Percentiles rank a stretch among this genome's conserved stretches.
These are phyloP conservation scores for Polymixis lichenea DNA, from an alignment of 2,888 invertebrate species.

Conservation along the genomic window DNA sequence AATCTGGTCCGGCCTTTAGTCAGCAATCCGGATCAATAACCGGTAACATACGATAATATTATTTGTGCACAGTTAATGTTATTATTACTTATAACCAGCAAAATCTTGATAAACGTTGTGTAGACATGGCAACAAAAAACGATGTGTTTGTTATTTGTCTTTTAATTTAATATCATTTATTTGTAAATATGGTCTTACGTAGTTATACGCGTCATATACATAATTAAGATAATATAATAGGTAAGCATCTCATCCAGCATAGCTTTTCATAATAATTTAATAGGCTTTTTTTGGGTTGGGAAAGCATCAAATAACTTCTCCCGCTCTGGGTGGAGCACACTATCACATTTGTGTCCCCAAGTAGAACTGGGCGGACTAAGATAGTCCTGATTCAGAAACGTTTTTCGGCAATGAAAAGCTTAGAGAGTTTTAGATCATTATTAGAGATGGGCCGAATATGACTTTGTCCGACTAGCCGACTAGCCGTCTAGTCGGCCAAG, in stretches of 20 bases:
- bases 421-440: no score
- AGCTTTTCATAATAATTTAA: no score
- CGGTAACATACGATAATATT: slow-evolving; percentile 32
- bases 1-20: slow-evolving; percentile 33
- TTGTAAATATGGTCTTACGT: slow-evolving; percentile 6
- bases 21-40: slow-evolving; percentile 49
- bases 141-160: slow-evolving; percentile 3
- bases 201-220: neutral
- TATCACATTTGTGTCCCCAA: no score
- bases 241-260: neutral
- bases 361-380: no score
- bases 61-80: slow-evolving; percentile 1
- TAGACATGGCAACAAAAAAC: slow-evolving; percentile 40
- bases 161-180: slow-evolving; percentile 4
- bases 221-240: neutral
- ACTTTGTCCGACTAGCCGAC: no score
- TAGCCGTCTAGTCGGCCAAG: no score
- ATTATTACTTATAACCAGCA: slow-evolving; percentile 7
- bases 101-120: slow-evolving; percentile 20
- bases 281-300: no score
- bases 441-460: no score
- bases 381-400: no score
- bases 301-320: no score
- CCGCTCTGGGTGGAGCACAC: no score
- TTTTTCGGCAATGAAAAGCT: no score